These are phyloP conservation scores for Plagodis dolabraria DNA, from an alignment of 2,888 invertebrate species.

Conservation along the genomic window DNA sequence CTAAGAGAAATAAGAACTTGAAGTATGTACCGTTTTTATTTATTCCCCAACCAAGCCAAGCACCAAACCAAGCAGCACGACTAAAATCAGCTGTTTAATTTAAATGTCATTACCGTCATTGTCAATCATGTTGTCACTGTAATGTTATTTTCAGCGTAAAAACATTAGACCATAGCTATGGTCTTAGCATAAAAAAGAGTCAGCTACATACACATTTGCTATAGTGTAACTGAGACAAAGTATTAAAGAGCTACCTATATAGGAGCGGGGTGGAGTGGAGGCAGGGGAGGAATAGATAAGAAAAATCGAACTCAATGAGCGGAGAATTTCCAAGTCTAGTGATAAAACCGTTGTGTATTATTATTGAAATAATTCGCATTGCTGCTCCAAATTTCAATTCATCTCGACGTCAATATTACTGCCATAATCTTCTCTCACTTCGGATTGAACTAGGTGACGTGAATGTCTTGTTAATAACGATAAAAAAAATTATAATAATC, in stretches of 20 bases:
- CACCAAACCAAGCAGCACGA: too few relatives aligned
- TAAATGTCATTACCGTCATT: too few relatives aligned
- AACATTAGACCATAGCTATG: too few relatives aligned
- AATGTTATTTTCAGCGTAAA: too few relatives aligned
- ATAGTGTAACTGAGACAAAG: too few relatives aligned
- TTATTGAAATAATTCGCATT: conserved; percentile 33
- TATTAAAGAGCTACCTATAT: too few relatives aligned
- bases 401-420: conserved; percentile 28
- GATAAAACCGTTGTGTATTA: conserved; percentile 20
- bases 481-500: conserved; percentile 12
- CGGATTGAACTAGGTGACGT: conserved; percentile 18
- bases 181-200: too few relatives aligned
- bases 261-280: background rate
- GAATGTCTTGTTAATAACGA: conserved; percentile 38
- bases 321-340: conserved; percentile 24
- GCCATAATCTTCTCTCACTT: conserved; percentile 13
- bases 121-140: too few relatives aligned
- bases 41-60: too few relatives aligned
- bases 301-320: conserved; percentile 24
- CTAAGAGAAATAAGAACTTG: conserved; percentile 1
- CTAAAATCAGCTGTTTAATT: too few relatives aligned
- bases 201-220: too few relatives aligned
- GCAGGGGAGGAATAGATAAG: conserved; percentile 7
- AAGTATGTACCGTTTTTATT: too few relatives aligned
- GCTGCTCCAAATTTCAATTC: conserved; percentile 32